Base-by-base conservation (phyloP, 1,140 invertebrate genomes). In the Aphelenchoides avenae region DNA sequence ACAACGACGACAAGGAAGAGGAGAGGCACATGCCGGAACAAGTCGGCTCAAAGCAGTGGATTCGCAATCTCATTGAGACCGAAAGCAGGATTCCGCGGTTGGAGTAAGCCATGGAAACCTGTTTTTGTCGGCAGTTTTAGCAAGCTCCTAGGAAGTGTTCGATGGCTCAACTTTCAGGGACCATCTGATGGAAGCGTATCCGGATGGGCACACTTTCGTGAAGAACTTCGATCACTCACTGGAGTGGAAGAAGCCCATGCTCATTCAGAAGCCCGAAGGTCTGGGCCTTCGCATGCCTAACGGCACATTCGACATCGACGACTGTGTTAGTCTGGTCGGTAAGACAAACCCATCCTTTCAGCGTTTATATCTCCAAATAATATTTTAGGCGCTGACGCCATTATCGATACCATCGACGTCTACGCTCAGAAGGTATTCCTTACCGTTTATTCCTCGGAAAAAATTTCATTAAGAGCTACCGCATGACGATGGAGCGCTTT, bases 351-450 rank as follows among this genome's bases (percentile, higher is more conserved):
- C 26, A 7, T 7, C 26, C 64, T 20, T 63, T 68, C 6, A 34
- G 3, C 3, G 5, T 46, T 24, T 46, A 18, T 5, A 18, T 46
- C 24, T 46, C 13, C n/a, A 27, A 20, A 11, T 13, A n/a, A 44
- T 29, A 36, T n/a, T 46, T 46, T n/a, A 58, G 70, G 68, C 3
- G 47, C 34, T 1, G 47, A 64, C 18, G 43, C 58, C 20, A 42
- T 49, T 30, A 57, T 71, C 20, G 69, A 71, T 31, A 64, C 64
- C 5, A 64, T 71, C 1, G 61, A 68, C 31, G 69, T 71, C 1
- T 57, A 65, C 20, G 47, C 55, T 26, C 69, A 71, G 33, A 29
- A 43, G 29, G n/a, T n/a, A n/a, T n/a, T n/a, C n/a, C n/a, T n/a
- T n/a, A n/a, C n/a, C n/a, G n/a, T n/a, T n/a, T n/a, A n/a, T n/a